Conservation (phyloP, 2,888 invertebrate genomes). For the Andrena bicolor region DNA sequence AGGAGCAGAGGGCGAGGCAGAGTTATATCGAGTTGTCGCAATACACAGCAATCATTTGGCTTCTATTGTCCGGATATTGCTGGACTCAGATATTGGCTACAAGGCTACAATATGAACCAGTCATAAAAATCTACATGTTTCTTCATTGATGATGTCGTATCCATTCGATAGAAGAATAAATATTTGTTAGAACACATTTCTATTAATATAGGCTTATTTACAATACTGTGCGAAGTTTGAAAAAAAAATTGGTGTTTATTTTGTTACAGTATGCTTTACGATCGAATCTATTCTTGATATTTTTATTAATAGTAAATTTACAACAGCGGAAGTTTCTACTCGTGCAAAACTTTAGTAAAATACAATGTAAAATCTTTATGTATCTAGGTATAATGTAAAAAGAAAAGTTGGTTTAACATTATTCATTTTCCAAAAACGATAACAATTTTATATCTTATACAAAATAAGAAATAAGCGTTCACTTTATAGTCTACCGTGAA, state of each 20-base stretch:
- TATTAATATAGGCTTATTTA: not conserved
- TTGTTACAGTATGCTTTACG: too few relatives aligned
- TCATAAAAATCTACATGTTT: conserved; percentile 52
- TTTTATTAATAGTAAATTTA: too few relatives aligned
- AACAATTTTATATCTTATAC: too few relatives aligned
- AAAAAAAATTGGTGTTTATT: not conserved
- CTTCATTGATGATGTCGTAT: conserved; percentile 16
- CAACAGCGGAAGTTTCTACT: too few relatives aligned
- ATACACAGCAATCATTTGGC: conserved; percentile 61
- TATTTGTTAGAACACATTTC: conserved; percentile 2
- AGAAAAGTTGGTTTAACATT: too few relatives aligned
- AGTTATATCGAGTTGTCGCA: conserved; percentile 26
- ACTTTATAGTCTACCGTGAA: too few relatives aligned
- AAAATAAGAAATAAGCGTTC: too few relatives aligned
- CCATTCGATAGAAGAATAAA: conserved; percentile 12
- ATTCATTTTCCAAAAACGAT: too few relatives aligned
- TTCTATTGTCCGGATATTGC: conserved; percentile 64
- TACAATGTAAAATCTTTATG: too few relatives aligned
- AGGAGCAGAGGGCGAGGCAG: conserved; percentile 2
- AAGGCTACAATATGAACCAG: conserved; percentile 31
- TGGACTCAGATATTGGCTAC: conserved; percentile 42
- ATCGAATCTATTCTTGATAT: too few relatives aligned
- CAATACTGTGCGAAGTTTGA: not conserved
- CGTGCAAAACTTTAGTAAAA: too few relatives aligned
- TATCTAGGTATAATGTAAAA: too few relatives aligned